Base-by-base conservation (phyloP, 2,797 vertebrate species). In the Tauraco hartlaubi region DNA sequence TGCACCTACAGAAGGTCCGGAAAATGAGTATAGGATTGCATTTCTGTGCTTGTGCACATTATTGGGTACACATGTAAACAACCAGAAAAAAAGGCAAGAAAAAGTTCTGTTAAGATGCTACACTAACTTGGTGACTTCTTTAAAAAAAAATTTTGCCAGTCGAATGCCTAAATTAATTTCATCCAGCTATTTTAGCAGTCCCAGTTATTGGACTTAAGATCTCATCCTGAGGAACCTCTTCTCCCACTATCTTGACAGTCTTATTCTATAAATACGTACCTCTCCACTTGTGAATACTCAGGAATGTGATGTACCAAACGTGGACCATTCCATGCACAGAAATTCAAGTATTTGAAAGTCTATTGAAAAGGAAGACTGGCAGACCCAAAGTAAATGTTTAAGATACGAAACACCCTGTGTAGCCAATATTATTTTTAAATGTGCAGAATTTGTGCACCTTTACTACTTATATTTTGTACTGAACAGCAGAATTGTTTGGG, bases 41-140 rank as follows among this genome's bases (percentile, higher is more conserved):
- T 46, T 67, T 71, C 44, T 52, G 3, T 33, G 12, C 1, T 0
- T 25, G 23, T 28, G 20, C 11, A 18, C 3, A 2, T 16, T n/a
- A 4, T 2, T 15, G 6, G 11, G 9, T 56, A 49, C 12, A 21
- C 22, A 20, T 1, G 9, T 11, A 19, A 11, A 6, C 14, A 54
- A 46, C 5, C 8, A 10, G 5, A 90, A 56, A 10, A 10, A 62
- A 49, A 63, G 28, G n/a, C 18, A 77, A 67, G 15, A n/a, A 63
- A 74, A 71, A 54, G 5, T 6, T 41, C 31, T 61, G 5, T 63
- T 29, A 48, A 79, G 74, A 44, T 28, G 22, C 7, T 43, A 28
- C 3, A 3, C 17, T 61, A 54, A n/a, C 8, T 12, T 29, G 5
- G 15, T 55, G 31, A 35, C 6, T 25, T 87, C 26, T 35, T 63